Base-by-base conservation (phyloP, 2,888 invertebrate species). In the Merodon equestris region DNA sequence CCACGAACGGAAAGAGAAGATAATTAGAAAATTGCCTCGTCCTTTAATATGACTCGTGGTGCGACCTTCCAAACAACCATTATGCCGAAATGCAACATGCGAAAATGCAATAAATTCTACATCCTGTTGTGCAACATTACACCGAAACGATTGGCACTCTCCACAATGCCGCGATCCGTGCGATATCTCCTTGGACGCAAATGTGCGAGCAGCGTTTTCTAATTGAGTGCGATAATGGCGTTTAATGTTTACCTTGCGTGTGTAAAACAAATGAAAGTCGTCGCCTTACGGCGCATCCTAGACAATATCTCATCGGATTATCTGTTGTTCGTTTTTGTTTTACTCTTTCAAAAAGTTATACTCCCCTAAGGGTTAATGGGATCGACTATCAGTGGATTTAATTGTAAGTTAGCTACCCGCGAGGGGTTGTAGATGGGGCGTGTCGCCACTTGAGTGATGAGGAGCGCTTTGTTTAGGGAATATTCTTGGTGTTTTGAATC, bases 181-280 rank as follows among this genome's bases (percentile, higher is more conserved):
- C 42, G n/a, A 13, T 50, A 7, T 42, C 15, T 44, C 9, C 1
- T 13, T 57, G 5, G 1, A 27, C n/a, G 12, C 12, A n/a, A 51
- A 9, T 18, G 38, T 70, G 50, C 13, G 19, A 19, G 57, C n/a
- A 27, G 61, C 36, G 68, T 68, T 68, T 57, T 40, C 68, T 68
- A 74, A 74, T 74, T 68, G 61, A 63, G 50, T 44, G 44, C 51
- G 27, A 40, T 74, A 68, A 63, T 63, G 40, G 61, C 44, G 14
- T 50, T 57, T 61, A 63, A 74, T 68, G 68, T n/a, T 18, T 0
- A 10, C 10, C 15, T 74, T 18, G 74, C 74, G 74, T 74, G 74
- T 45, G 44, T 27, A 34, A 45, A 50, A 2, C 18, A 9, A 36
- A 60, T 40, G 17, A 18, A 51, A 12, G 9, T 38, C 27, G 27